Percentiles rank a stretch among this genome's conserved stretches.
Conservation (phyloP, 2,888 invertebrate genomes). For the Fragum fragum region DNA sequence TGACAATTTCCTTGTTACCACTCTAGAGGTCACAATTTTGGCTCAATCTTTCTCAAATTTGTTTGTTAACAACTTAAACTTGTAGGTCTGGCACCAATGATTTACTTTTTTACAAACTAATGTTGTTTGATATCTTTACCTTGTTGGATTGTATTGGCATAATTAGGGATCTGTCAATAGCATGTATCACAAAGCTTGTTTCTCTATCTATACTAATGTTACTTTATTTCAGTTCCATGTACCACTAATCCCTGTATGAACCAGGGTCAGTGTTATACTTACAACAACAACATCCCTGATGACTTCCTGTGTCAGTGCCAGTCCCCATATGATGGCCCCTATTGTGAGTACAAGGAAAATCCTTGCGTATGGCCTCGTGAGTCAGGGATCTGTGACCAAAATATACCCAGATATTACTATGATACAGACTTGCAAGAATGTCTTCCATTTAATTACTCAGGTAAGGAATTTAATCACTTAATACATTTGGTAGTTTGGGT, state of each 20-base stretch:
- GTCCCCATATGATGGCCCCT: conserved; percentile 78
- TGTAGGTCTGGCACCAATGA: too few relatives aligned
- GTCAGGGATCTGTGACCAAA: conserved; percentile 77
- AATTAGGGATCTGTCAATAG: too few relatives aligned
- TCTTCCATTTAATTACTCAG: conserved; percentile 80
- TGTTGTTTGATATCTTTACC: too few relatives aligned
- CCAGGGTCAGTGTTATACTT: conserved; percentile 76
- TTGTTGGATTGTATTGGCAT: too few relatives aligned
- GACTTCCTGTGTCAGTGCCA: conserved; percentile 79
- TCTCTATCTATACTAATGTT: not conserved
- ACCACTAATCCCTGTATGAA: conserved; percentile 77
- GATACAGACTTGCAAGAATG: conserved; percentile 79
- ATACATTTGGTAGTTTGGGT: too few relatives aligned
- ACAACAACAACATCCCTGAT: conserved; percentile 44
- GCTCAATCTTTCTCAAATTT: too few relatives aligned
- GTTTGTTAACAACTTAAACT: too few relatives aligned
- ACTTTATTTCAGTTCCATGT: conserved; percentile 76
- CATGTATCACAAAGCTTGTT: too few relatives aligned
- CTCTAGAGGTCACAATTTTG: too few relatives aligned
- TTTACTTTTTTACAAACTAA: too few relatives aligned
- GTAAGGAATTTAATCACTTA: too few relatives aligned
- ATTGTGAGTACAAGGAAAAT: conserved; percentile 78
- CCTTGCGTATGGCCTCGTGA: conserved; percentile 81
- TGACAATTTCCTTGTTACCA: too few relatives aligned
- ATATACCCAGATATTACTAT: conserved; percentile 78